Percentiles rank a stretch among this genome's conserved stretches.
These are phyloP conservation scores for Melipona quadrifasciata DNA, from an alignment of 1,140 invertebrate species.

Conservation along the genomic window DNA sequence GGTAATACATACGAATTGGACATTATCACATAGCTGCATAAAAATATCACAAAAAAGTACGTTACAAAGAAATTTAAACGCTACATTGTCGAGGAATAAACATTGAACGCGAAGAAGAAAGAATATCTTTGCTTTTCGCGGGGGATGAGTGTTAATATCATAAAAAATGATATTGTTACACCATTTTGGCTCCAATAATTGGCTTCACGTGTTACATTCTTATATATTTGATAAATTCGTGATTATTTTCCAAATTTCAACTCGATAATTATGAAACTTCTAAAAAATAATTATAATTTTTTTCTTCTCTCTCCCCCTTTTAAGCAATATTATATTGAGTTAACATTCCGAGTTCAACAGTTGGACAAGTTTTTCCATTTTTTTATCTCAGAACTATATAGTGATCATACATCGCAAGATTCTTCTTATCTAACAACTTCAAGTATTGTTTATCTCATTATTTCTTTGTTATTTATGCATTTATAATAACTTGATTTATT, in stretches of 20 bases:
- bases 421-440: constrained; percentile 43
- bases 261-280: background rate
- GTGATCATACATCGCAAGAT: constrained; percentile 25
- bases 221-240: constrained; percentile 3
- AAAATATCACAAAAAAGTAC: constrained; percentile 50
- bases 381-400: constrained; percentile 33
- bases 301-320: background rate
- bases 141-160: background rate
- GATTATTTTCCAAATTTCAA: constrained; percentile 15
- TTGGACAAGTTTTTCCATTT: background rate
- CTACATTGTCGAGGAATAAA: constrained; percentile 23
- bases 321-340: background rate
- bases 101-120: background rate
- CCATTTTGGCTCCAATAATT: constrained; percentile 21
- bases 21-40: constrained; percentile 34
- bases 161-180: too few relatives aligned
- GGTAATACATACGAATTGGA: constrained; percentile 47
- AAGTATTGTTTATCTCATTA: constrained; percentile 18
- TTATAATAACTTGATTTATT: background rate
- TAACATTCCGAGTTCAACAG: background rate
- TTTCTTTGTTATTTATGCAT: background rate
- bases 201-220: background rate
- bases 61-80: constrained; percentile 59
- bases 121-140: background rate
- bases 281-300: background rate